Percentiles rank a stretch among this genome's conserved stretches.
Evolutionary conservation across 2,113 vertebrate genomes (phyloP).

Genomic region (Oreotrochilus melanogaster): DNA sequence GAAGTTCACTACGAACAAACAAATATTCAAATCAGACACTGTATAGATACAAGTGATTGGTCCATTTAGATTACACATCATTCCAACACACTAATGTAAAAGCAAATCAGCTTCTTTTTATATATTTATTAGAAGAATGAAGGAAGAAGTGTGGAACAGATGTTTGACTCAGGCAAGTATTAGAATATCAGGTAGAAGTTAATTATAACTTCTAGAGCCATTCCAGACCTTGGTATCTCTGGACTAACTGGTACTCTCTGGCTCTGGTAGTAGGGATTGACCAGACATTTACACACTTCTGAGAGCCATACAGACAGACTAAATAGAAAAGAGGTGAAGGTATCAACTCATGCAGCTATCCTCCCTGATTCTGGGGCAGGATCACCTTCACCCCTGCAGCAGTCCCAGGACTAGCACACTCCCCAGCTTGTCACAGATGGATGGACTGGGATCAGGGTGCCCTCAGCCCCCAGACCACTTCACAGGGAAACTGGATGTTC

Average conservation of each 20-base stretch:
- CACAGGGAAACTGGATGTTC: neutral
- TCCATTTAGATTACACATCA: neutral
- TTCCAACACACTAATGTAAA: neutral
- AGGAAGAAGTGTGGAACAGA: neutral
- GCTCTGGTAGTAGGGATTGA: no score
- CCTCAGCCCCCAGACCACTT: neutral
- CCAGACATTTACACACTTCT: no score
- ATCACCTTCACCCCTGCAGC: no score
- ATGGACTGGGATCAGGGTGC: fast-evolving
- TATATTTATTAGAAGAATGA: neutral
- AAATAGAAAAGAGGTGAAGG: no score
- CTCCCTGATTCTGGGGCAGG: no score
- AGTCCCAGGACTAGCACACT: neutral
- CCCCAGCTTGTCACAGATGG: fast-evolving
- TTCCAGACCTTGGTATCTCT: neutral
- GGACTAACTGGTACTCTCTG: no score
- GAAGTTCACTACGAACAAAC: neutral
- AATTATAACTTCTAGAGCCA: neutral
- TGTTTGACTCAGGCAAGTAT: neutral
- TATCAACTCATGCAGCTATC: no score
- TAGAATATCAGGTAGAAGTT: neutral
- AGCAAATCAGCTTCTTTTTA: neutral
- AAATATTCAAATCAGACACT: neutral
- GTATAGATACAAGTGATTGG: neutral
- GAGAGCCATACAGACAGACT: no score